phyloP scores from a whole-genome alignment of 2,113 vertebrate genomes.

The Microtus pennsylvanicus region DNA sequence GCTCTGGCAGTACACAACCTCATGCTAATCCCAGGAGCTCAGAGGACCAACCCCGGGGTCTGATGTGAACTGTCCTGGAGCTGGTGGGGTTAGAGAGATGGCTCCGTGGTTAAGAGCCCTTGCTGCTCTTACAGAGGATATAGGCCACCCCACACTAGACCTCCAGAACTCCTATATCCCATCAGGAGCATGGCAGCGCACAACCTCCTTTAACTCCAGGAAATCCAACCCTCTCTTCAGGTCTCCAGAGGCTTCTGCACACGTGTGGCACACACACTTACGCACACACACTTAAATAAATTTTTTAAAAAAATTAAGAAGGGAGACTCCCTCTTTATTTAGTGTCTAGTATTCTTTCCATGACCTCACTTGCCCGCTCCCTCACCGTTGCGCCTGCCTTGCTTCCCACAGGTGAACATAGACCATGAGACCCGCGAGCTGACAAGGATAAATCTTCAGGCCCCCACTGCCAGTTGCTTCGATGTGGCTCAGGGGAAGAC shows the following conservation, averaged over 20 bases:
- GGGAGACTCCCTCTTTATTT: neutral
- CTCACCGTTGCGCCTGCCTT: neutral
- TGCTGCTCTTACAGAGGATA: neutral
- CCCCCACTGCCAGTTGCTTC: slow-evolving; percentile 83
- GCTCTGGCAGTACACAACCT: neutral
- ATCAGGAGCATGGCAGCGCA: neutral
- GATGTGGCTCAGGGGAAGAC: slow-evolving; percentile 88
- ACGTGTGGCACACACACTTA: neutral
- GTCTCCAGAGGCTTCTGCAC: neutral
- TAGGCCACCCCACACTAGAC: neutral
- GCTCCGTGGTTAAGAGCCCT: neutral
- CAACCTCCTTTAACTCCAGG: neutral
- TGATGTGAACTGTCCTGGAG: neutral
- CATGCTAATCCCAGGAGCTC: neutral
- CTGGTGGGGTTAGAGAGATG: neutral
- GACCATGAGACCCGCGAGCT: slow-evolving; percentile 90
- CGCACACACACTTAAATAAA: neutral
- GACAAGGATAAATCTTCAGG: slow-evolving; percentile 84
- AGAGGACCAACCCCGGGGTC: neutral
- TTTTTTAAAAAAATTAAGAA: neutral
- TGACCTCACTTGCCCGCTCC: neutral
- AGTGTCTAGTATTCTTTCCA: neutral
- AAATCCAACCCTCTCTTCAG: neutral
- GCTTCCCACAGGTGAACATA: slow-evolving; percentile 89
- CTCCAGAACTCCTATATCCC: neutral